A percentile compares a stretch with the other conserved stretches of the same genome.
Evolutionary conservation across 1,140 invertebrate genomes (phyloP).

Genomic region (Penaeus japonicus): DNA sequence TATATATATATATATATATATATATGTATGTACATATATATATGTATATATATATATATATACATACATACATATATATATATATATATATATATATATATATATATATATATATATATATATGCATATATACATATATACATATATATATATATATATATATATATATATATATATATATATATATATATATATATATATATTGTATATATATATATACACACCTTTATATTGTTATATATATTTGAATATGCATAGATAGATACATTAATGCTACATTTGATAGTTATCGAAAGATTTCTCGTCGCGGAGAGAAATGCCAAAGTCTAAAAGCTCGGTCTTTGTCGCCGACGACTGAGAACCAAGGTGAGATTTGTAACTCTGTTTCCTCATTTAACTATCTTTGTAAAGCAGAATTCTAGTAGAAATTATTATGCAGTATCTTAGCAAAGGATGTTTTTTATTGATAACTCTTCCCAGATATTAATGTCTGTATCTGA

Average conservation of each 20-base stretch:
- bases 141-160: slow-evolving; percentile 1
- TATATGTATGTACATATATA: not conserved
- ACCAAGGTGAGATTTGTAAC: too few species aligned
- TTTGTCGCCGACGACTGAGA: not conserved
- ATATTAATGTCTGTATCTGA: too few species aligned
- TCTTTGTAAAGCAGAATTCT: too few species aligned
- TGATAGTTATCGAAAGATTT: not conserved
- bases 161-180: slow-evolving; percentile 6
- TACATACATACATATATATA: not conserved
- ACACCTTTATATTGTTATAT: not conserved
- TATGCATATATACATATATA: not conserved
- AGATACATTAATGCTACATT: not conserved
- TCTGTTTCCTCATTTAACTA: too few species aligned
- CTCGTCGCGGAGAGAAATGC: not conserved
- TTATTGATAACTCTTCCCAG: too few species aligned
- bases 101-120: not conserved
- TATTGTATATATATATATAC: not conserved
- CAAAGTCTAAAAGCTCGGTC: not conserved
- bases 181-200: slow-evolving; percentile 6
- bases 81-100: not conserved
- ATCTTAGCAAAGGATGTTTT: too few species aligned
- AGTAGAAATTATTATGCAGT: too few species aligned
- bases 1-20: not conserved
- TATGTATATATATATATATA: not conserved
- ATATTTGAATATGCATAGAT: not conserved